Evolutionary conservation across 2,113 vertebrate species (phyloP), one percentile per base, ranked within the genome.

Genomic region (Mesembrinibis cayennensis): DNA sequence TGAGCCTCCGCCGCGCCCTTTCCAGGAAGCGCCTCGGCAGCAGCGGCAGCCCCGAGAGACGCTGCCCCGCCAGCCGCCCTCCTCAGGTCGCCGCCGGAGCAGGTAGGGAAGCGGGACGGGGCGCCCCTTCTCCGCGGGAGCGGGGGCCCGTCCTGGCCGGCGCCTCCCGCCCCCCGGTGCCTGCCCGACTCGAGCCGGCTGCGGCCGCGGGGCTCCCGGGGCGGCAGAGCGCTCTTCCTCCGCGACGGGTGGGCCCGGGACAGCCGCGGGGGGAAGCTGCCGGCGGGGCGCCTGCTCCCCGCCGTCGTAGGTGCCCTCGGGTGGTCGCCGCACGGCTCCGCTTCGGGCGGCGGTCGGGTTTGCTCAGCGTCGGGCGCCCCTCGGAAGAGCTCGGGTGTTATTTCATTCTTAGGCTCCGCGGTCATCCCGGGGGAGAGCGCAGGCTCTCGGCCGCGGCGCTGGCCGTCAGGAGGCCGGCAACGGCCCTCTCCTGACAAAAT

Each of bases 331-430:
- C 26, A 3, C 6, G 16, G 11, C 38, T 22, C 32, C 8, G 27
- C 73, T 36, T 11, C 16, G 25, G 52, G 34, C 6, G 13, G 17
- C 9, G 16, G 10, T 15, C 6, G 36, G 2, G 49, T 53, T 34
- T 10, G 2, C 13, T 9, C 27, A 4, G 23, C 0, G 29, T 4
- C 9, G 49, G 49, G 73, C 10, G 9, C 2, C 67, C 15, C 55
- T 36, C 3, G 16, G 50, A 34, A 9, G 20, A 50, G 11, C 7
- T 20, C 16, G 2, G 22, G n/a, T 9, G 23, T 61, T 12, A 0
- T 2, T 80, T 50, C 11, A 0, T 6, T 7, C 21, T 10, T 13
- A 5, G 1, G 34, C 67, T 19, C 42, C 6, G 1, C n/a, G 4
- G 63, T 0, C 11, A 1, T 6, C 11, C 20, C 38, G 38, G 38